Evolutionary conservation across 2,888 invertebrate species (phyloP).

Genomic region (Phaedon cochleariae): DNA sequence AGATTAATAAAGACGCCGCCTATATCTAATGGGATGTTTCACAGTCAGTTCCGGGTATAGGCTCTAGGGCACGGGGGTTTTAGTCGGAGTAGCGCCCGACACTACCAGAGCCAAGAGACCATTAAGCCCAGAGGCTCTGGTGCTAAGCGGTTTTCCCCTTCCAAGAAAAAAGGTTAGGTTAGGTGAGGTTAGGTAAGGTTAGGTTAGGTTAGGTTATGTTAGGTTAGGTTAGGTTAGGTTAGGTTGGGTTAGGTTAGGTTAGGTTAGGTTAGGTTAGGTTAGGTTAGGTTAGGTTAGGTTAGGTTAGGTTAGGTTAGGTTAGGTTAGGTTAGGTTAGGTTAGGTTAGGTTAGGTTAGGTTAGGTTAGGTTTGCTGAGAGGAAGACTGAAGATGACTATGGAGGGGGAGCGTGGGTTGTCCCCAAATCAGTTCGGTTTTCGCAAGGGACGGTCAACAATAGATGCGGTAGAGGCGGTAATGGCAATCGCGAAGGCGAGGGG

Average conservation of each 20-base stretch:
- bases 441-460: not conserved
- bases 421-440: not conserved
- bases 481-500: not conserved
- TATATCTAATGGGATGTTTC: too few relatives aligned
- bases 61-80: too few relatives aligned
- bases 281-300: not conserved
- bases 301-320: constrained; percentile 10
- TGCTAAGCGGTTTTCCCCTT: not conserved
- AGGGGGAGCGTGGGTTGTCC: not conserved
- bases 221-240: not conserved
- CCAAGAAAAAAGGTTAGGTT: constrained; percentile 5
- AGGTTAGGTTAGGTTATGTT: constrained; percentile 15
- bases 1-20: too few relatives aligned
- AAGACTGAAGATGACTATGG: not conserved
- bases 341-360: too few relatives aligned
- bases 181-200: constrained; percentile 13
- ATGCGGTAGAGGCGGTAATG: not conserved
- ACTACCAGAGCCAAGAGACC: too few relatives aligned
- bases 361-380: too few relatives aligned
- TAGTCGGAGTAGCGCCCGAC: too few relatives aligned
- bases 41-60: too few relatives aligned
- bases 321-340: constrained; percentile 17
- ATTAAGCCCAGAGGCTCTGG: too few relatives aligned
- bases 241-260: not conserved
- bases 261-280: not conserved